These are phyloP conservation scores for Eledona agricola DNA, from an alignment of 2,888 invertebrate genomes.

Conservation along the genomic window DNA sequence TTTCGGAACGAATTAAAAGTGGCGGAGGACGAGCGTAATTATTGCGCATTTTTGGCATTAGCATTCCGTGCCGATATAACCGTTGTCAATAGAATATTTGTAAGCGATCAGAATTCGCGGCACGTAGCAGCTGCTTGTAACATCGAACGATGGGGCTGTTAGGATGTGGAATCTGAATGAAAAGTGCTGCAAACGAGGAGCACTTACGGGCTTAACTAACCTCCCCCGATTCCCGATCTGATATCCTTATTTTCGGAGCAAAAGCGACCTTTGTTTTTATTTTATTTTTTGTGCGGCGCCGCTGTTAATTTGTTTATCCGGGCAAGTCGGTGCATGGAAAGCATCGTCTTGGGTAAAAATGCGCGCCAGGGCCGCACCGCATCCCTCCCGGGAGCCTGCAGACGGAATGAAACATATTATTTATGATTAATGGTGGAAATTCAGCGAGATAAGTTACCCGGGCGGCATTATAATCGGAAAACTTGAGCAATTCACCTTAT, in stretches of 20 bases:
- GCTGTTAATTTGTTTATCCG: too few species aligned
- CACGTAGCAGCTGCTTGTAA: slow-evolving; percentile 59
- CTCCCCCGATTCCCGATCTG: slow-evolving; percentile 48
- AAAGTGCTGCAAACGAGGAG: slow-evolving; percentile 58
- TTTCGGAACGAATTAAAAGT: slow-evolving; percentile 36
- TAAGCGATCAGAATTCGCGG: slow-evolving; percentile 50
- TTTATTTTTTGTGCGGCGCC: too few species aligned
- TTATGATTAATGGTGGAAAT: slow-evolving; percentile 34
- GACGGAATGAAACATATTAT: slow-evolving; percentile 31
- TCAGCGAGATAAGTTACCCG: slow-evolving; percentile 29
- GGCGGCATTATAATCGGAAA: slow-evolving; percentile 39
- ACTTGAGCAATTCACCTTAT: slow-evolving; percentile 40
- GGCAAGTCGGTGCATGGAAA: too few species aligned
- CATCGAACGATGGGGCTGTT: slow-evolving; percentile 57
- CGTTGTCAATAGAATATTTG: slow-evolving; percentile 60
- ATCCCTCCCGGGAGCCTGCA: too few species aligned
- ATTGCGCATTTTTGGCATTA: slow-evolving; percentile 43
- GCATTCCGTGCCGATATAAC: slow-evolving; percentile 53
- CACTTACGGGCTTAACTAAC: slow-evolving; percentile 56
- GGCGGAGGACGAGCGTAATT: slow-evolving; percentile 21
- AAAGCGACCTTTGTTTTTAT: too few species aligned
- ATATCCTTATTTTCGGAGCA: slow-evolving; percentile 46
- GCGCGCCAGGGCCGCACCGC: too few species aligned
- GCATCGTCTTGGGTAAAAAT: too few species aligned
- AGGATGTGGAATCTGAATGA: slow-evolving; percentile 59